Evolutionary conservation across 2,113 vertebrate species (phyloP).

Genomic region (Dunckerocampus dactyliophorus): DNA sequence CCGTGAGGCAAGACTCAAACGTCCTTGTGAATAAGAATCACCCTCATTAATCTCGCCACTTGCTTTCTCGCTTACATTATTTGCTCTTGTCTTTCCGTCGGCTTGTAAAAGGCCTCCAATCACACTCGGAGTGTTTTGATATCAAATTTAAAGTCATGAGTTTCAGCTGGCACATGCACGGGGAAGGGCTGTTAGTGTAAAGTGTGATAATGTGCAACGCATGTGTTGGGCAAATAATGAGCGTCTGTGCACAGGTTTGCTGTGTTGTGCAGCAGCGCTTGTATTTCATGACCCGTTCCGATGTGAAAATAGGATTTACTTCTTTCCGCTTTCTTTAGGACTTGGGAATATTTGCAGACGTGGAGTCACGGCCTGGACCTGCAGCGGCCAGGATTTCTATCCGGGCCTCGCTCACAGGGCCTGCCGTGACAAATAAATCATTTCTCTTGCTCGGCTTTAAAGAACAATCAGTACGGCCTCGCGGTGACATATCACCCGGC

Average conservation of each 20-base stretch:
- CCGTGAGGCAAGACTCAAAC: slow-evolving; percentile 65
- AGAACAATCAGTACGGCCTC: background rate
- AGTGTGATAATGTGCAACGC: no score
- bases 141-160: slow-evolving; percentile 61
- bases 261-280: no score
- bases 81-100: slow-evolving; percentile 45
- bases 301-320: slow-evolving; percentile 48
- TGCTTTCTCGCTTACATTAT: slow-evolving; percentile 33
- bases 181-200: no score
- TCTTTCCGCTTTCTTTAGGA: slow-evolving; percentile 10
- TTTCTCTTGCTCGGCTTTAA: background rate
- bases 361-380: slow-evolving; percentile 39
- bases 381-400: slow-evolving; percentile 47
- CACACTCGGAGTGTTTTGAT: slow-evolving; percentile 15
- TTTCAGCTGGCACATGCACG: slow-evolving; percentile 38
- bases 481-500: background rate
- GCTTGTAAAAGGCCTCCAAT: background rate
- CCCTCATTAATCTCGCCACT: slow-evolving; percentile 37
- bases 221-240: no score
- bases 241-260: no score
- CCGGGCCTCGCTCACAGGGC: slow-evolving; percentile 41
- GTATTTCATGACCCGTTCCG: background rate
- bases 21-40: slow-evolving; percentile 73
- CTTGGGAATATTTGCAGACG: slow-evolving; percentile 36
- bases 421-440: slow-evolving; percentile 1